phyloP scores from a whole-genome alignment of 2,113 vertebrate genomes.

The Prunella fulvescens region DNA sequence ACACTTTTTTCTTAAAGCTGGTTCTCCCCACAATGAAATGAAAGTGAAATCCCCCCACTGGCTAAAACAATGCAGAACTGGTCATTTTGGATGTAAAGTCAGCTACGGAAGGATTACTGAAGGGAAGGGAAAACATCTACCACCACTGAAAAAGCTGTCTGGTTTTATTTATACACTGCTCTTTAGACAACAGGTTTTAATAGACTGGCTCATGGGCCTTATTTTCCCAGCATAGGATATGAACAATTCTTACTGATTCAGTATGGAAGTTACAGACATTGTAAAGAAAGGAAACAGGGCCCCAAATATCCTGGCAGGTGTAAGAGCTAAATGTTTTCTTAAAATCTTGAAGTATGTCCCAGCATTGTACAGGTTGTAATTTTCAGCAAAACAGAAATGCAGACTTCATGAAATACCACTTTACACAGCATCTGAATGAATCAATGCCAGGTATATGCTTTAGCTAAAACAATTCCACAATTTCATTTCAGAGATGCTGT shows the following conservation, averaged over 20 bases:
- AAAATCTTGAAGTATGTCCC: neutral
- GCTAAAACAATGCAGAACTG: neutral
- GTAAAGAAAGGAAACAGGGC: neutral
- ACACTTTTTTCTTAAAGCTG: neutral
- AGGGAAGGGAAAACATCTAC: neutral
- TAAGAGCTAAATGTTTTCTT: neutral
- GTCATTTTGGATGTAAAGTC: neutral
- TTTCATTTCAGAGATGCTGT: neutral
- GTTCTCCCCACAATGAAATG: neutral
- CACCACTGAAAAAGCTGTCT: neutral
- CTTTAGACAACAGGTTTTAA: neutral
- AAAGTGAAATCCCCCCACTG: neutral
- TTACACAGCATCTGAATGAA: neutral
- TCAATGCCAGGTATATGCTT: neutral
- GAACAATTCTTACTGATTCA: conserved; percentile 10
- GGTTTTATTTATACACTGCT: neutral
- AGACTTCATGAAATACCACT: neutral
- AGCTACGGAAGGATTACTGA: neutral
- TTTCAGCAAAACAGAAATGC: neutral
- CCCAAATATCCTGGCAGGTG: neutral
- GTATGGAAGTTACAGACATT: neutral
- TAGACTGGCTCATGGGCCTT: neutral
- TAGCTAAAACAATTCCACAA: neutral
- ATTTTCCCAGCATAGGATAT: conserved; percentile 10
- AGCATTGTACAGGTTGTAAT: neutral